A percentile compares a stretch with the other conserved stretches of the same genome.
These are phyloP conservation scores for Cherax destructor DNA, from an alignment of 1,140 invertebrate species.

Conservation along the genomic window DNA sequence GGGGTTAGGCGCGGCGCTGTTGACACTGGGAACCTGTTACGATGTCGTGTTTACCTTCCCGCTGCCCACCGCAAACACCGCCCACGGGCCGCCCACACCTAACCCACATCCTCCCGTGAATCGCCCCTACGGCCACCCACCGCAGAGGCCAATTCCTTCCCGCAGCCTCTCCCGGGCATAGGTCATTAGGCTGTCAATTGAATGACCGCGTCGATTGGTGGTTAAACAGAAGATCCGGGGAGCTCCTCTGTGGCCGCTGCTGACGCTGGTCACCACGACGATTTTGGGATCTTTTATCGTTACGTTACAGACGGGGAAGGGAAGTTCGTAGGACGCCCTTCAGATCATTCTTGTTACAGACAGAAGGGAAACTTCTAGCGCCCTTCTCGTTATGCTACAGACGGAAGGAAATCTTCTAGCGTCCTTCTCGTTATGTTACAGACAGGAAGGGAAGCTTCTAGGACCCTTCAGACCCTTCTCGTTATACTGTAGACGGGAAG, in stretches of 20 bases:
- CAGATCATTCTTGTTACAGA: no score
- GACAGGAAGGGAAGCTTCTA: no score
- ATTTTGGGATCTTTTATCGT: no score
- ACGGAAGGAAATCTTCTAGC: no score
- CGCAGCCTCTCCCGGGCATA: slow-evolving; percentile 23
- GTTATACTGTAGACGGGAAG: no score
- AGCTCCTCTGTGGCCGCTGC: slow-evolving; percentile 20
- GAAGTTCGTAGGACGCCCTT: background rate
- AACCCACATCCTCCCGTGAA: background rate
- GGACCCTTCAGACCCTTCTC: no score
- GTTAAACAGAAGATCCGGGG: slow-evolving; percentile 37
- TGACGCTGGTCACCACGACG: no score
- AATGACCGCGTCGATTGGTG: slow-evolving; percentile 48
- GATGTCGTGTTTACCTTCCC: slow-evolving; percentile 28
- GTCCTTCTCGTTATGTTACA: no score
- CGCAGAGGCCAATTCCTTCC: slow-evolving; percentile 1
- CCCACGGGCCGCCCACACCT: slow-evolving; percentile 34
- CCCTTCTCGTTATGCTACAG: no score
- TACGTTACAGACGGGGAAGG: background rate
- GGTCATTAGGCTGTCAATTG: slow-evolving; percentile 57
- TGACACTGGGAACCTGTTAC: slow-evolving; percentile 56
- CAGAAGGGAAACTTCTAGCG: no score
- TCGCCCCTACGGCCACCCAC: background rate
- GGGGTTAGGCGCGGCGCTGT: slow-evolving; percentile 39
- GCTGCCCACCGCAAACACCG: slow-evolving; percentile 59